Evolutionary conservation across 2,797 vertebrate genomes (phyloP), one percentile per base, ranked within the genome.

Genomic region (Sebastes cheni): DNA sequence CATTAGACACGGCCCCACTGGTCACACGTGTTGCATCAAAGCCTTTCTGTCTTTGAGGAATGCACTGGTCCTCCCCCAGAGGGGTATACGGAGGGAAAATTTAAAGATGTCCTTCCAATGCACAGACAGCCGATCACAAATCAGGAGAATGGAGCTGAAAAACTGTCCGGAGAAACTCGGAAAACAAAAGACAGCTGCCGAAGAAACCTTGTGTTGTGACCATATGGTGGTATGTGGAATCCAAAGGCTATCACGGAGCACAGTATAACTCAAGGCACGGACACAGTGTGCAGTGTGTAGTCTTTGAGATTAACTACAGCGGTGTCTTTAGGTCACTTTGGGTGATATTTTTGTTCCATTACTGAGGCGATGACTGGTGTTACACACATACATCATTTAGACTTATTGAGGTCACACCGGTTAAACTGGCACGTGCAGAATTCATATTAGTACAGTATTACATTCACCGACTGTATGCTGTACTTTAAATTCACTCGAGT

Each of bases 391-490:
- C 14, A 52, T 64, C 18, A 29, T 16, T 7, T 3, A 62, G 36
- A 64, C 62, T 46, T 16, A n/a, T 12, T 30, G 66, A 89, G 85
- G 92, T 91, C 78, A 88, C 62, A 65, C 25, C 81, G 77, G 86
- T 90, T 86, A 60, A 82, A 73, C 27, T 66, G 34, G 58, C 13
- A 14, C 46, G 65, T 68, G 50, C 12, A 36, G 29, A 76, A 67
- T 34, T 61, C 5, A 3, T 60, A 13, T 39, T 18, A 34, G 27
- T 52, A 52, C 50, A 50, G 46, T n/a, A 72, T 67, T 39, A 65
- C 42, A 77, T 75, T 82, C 25, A 50, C 30, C 36, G 65, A 18
- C 46, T 50, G 39, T 46, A 36, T n/a, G 18, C n/a, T 72, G 27
- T 68, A 10, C 42, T 34, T 16, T 36, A 72, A 61, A 58, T 55